Base-by-base conservation (phyloP, 2,113 vertebrate species). In the Narcine bancroftii region DNA sequence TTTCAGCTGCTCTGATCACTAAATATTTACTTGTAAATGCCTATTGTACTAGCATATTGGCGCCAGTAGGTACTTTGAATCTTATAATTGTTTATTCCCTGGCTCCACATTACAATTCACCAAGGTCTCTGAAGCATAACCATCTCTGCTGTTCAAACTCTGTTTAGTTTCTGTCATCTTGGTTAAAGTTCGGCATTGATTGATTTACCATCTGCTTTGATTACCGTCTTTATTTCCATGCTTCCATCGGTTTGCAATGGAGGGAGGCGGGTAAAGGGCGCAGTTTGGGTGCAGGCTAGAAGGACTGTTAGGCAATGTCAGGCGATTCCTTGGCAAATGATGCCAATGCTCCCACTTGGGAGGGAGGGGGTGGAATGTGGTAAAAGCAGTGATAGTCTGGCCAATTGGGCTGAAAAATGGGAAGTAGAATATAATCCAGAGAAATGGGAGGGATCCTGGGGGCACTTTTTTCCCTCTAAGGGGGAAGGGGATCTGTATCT, bases 11-110 rank as follows among this genome's bases (percentile, higher is more conserved):
- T 29, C 77, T 11, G 45, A 53, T 33, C 47, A 29, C 9, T 53
- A 53, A 81, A 81, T 81, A 81, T 81, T 81, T 81, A 81, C 45
- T 81, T 81, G 47, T 81, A 81, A 21, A 50, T 50, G 10, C 45
- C 10, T 47, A 79, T 45, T 79, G 42, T 50, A 81, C 77, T 81
- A 29, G 21, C 13, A 29, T 45, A 50, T 33, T 33, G 77, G 77
- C 47, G 26, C 29, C 77, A 26, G 21, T 53, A 3, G 26, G 10
- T 53, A 33, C 77, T 53, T 53, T 3, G 47, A 81, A 81, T 81
- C 47, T 9, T n/a, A n/a, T n/a, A 7, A 33, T 33, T 53, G 45
- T 53, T 81, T 81, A 81, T 15, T 24, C 45, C 50, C 7, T 4
- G 47, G 47, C 45, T 81, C 26, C 47, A 19, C 47, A 81, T 29